Evolutionary conservation across 2,797 vertebrate genomes (phyloP).

Genomic region (Eremophila alpestris): DNA sequence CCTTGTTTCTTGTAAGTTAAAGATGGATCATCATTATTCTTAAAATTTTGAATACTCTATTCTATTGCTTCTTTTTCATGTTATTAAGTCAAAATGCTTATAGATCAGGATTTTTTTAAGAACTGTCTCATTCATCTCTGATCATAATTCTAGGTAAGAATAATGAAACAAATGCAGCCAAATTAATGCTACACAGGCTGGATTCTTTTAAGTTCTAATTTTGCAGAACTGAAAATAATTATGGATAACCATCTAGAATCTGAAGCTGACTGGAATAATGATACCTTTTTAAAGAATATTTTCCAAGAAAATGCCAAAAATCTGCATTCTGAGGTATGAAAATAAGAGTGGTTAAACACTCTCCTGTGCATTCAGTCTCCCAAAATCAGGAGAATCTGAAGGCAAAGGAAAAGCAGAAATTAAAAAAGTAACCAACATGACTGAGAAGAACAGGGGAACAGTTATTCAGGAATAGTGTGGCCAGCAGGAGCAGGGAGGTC

Average conservation of each 20-base stretch:
- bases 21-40: neutral
- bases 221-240: neutral
- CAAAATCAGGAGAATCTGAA: neutral
- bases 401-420: neutral
- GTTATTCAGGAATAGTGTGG: too few relatives aligned
- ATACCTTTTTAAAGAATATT: neutral
- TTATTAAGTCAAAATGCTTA: neutral
- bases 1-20: neutral
- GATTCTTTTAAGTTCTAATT: neutral
- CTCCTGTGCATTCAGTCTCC: fast-evolving
- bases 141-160: neutral
- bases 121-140: neutral
- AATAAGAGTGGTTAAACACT: neutral
- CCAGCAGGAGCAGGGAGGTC: too few relatives aligned
- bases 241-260: neutral
- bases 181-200: neutral
- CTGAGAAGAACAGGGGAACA: neutral
- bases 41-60: neutral
- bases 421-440: neutral
- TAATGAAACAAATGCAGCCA: neutral
- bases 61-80: neutral
- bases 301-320: neutral
- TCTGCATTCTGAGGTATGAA: neutral
- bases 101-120: neutral
- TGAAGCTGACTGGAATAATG: neutral